Percentiles rank a stretch among this genome's conserved stretches.
These are phyloP conservation scores for Lissocephala sabroskyi DNA, from an alignment of 2,888 invertebrate species.

Conservation along the genomic window DNA sequence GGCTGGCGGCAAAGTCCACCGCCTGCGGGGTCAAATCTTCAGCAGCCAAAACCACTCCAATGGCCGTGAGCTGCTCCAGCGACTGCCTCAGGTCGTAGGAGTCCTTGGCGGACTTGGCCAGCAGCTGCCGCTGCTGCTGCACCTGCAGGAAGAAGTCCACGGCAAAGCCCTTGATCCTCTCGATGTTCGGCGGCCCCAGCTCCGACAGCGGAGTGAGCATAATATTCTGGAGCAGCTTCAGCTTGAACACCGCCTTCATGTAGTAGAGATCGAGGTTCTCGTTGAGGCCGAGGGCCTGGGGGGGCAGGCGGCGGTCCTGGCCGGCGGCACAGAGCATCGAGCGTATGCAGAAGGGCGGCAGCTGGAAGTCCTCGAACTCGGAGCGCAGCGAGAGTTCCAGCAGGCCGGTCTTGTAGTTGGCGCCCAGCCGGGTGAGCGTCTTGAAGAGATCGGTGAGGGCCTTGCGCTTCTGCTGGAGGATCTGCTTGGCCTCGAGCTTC, in stretches of 20 bases:
- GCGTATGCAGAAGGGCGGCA: slow-evolving; percentile 81
- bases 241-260: slow-evolving; percentile 69
- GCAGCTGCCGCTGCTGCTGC: slow-evolving; percentile 78
- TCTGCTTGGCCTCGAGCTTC: slow-evolving; percentile 84
- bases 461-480: slow-evolving; percentile 88
- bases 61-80: slow-evolving; percentile 65
- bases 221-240: slow-evolving; percentile 68
- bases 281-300: slow-evolving; percentile 67
- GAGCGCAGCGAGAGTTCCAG: slow-evolving; percentile 74
- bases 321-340: slow-evolving; percentile 75
- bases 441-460: slow-evolving; percentile 90
- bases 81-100: slow-evolving; percentile 76
- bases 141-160: slow-evolving; percentile 82
- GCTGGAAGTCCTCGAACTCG: slow-evolving; percentile 77
- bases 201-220: slow-evolving; percentile 81
- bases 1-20: slow-evolving; percentile 46
- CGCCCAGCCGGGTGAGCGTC: slow-evolving; percentile 80
- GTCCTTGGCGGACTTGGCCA: slow-evolving; percentile 76
- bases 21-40: slow-evolving; percentile 1
- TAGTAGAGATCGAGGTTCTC: slow-evolving; percentile 68
- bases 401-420: slow-evolving; percentile 87
- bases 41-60: slow-evolving; percentile 49
- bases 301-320: slow-evolving; percentile 74
- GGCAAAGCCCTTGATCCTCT: slow-evolving; percentile 89
- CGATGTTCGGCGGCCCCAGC: slow-evolving; percentile 84